Evolutionary conservation across 2,113 vertebrate genomes (phyloP).

Genomic region (Dipodomys spectabilis): DNA sequence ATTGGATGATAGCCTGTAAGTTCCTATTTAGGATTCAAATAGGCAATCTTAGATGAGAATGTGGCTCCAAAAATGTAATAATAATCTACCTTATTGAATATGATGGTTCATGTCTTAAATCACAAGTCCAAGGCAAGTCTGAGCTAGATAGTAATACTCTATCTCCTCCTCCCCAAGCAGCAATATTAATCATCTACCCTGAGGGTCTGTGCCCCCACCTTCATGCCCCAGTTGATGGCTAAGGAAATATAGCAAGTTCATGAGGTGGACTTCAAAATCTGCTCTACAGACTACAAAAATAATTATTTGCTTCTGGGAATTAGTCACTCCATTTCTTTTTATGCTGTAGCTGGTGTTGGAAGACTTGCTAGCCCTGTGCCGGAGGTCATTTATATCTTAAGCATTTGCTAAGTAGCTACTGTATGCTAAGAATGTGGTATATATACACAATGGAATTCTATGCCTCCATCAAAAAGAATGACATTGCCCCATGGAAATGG

Average conservation of each 20-base stretch:
- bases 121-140: background rate
- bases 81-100: background rate
- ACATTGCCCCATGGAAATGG: too few species aligned
- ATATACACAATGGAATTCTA: too few species aligned
- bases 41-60: slow-evolving; percentile 14
- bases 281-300: slow-evolving; percentile 42
- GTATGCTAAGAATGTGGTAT: background rate
- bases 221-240: background rate
- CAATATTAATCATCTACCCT: background rate
- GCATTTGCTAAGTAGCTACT: slow-evolving; percentile 29
- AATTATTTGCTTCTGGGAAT: background rate
- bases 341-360: background rate
- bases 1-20: slow-evolving; percentile 51
- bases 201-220: background rate
- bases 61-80: background rate
- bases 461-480: too few species aligned
- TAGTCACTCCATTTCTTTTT: slow-evolving; percentile 35
- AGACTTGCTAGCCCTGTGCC: background rate
- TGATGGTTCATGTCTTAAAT: background rate
- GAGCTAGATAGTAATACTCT: background rate
- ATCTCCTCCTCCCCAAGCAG: background rate
- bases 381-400: background rate
- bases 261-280: background rate
- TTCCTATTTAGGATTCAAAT: background rate
- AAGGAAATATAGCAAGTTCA: background rate